Evolutionary conservation across 2,888 invertebrate genomes (phyloP), one percentile per base, ranked within the genome.

Genomic region (Emmelina monodactyla): DNA sequence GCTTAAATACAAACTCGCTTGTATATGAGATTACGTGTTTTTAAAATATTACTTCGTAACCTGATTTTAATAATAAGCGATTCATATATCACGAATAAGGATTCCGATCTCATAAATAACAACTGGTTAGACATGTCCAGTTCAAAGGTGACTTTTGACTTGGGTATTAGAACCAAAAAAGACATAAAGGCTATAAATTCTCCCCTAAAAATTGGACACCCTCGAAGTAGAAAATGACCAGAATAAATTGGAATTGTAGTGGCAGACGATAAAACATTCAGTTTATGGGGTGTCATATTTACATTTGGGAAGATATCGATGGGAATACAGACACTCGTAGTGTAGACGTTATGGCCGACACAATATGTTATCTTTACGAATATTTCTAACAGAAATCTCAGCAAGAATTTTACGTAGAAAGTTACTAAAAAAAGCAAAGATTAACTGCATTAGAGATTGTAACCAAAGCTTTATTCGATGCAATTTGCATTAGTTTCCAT

Each of bases 261-360:
- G 70, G 70, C 65, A 71, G 65, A 62, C 73, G 56, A 79, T 78
- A 78, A 79, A 78, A 76, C 71, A 76, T 66, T 73, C 67, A 67
- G 63, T 78, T 78, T 79, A 79, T 76, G 68, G 76, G 73, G 78
- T 79, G 79, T 78, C 76, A 76, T 78, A 76, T 78, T 78, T 78
- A 79, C 78, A 76, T 76, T 75, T 64, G 64, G 65, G 53, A 60
- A 60, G 55, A 67, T 61, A 64, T 65, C 65, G 63, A 65, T 62
- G 64, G 69, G 70, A 64, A 72, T 68, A 65, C 54, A 51, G 61
- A 69, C 61, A 65, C 60, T 53, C 58, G 58, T 56, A 61, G 58
- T 60, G 3, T 25, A 9, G 34, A 25, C 11, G 11, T 15, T 28
- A 6, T 22, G 28, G 15, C 7, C 16, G 11, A 7, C 7, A 34